Base-by-base conservation (phyloP, 2,113 vertebrate species). In the Upupa epops region DNA sequence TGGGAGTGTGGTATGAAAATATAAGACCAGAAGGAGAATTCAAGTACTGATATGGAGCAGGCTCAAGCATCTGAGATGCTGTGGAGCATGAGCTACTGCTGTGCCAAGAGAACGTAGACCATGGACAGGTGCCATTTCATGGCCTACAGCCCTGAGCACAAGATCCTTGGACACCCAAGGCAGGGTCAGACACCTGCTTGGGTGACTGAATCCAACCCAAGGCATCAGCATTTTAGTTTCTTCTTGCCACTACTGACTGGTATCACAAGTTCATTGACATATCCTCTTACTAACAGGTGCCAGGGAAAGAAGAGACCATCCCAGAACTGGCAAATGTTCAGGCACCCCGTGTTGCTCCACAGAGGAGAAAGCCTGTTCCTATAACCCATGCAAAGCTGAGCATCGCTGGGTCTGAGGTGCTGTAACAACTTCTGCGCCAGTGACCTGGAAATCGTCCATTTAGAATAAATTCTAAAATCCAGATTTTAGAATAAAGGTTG, bases 331-430 rank as follows among this genome's bases (percentile, higher is more conserved):
- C n/a, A 48, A 40, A 32, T 9, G 6, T 60, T 52, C 36, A 65
- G 29, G 28, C 9, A 82, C 15, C 11, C 13, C 19, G 12, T 5
- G 37, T 6, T 36, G 17, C 46, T 82, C 66, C 29, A 8, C 21
- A 29, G 42, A 68, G 49, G 17, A 72, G 17, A 61, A 68, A 83
- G 52, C 29, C 25, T 46, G 3, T 48, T 78, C 42, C 60, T 48
- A 29, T 20, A 46, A 13, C 8, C 29, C 21, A 12, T 20, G 34
- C 42, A 52, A 63, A n/a, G 25, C 22, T 52, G 29, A 66, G 17
- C 19, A 55, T 31, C 1, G 0, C 17, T 55, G 42, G 8, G 5
- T 24, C 37, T 40, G 9, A 15, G n/a, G 32, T 31, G 6, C 12
- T 66, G 2, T 8, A 72, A 36, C 8, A 42, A 1, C 63, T 51